Evolutionary conservation across 2,797 vertebrate genomes (phyloP).

Genomic region (Danio albolineatus): DNA sequence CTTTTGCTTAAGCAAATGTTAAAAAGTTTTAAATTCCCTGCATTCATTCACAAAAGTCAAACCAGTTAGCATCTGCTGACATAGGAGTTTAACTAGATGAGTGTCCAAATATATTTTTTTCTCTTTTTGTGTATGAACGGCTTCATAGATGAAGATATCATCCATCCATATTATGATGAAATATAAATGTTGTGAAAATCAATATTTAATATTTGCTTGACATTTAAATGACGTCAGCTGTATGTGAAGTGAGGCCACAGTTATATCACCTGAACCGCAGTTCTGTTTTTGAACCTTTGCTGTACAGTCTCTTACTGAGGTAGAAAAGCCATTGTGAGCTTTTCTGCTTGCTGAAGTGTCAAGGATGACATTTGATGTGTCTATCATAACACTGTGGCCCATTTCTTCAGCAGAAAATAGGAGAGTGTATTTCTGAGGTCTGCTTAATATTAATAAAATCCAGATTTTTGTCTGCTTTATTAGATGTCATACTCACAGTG

Average conservation of each 20-base stretch:
- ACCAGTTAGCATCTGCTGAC: background rate
- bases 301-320: background rate
- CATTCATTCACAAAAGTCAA: slow-evolving; percentile 6
- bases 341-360: slow-evolving; percentile 24
- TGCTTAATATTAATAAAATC: slow-evolving; percentile 56
- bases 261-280: background rate
- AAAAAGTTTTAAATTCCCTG: background rate
- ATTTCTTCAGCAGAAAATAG: slow-evolving; percentile 61
- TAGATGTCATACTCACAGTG: slow-evolving; percentile 40
- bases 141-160: too few species aligned
- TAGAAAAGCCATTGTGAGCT: background rate
- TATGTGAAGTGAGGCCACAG: background rate
- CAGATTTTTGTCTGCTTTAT: slow-evolving; percentile 18
- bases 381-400: slow-evolving; percentile 58
- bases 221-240: background rate
- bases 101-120: too few species aligned
- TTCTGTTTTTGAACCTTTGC: background rate
- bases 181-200: too few species aligned
- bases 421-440: slow-evolving; percentile 54
- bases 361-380: slow-evolving; percentile 49
- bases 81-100: too few species aligned
- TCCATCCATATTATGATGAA: too few species aligned
- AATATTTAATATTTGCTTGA: background rate
- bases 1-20: too few species aligned
- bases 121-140: too few species aligned